phyloP scores from a whole-genome alignment of 1,140 invertebrate genomes.

The Pristionchus pacificus region DNA sequence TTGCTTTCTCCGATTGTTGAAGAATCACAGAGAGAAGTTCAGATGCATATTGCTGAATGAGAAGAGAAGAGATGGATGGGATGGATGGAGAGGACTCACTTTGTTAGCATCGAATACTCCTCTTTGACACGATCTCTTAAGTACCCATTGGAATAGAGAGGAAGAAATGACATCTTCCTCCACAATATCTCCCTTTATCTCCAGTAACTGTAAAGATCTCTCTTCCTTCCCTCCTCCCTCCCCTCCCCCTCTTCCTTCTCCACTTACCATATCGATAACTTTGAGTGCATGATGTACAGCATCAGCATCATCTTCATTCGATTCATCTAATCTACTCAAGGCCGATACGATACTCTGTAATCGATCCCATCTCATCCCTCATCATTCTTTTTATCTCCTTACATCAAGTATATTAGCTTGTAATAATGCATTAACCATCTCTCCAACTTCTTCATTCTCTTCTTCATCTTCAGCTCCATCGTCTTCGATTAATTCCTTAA shows the following conservation, averaged over 20 bases:
- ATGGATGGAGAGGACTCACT: too few relatives aligned
- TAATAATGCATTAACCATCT: neutral
- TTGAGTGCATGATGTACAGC: conserved; percentile 89
- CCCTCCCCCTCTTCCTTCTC: neutral
- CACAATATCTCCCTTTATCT: conserved; percentile 79
- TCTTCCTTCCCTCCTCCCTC: neutral
- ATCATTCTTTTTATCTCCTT: too few relatives aligned
- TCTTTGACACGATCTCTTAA: conserved; percentile 73
- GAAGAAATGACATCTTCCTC: conserved; percentile 64
- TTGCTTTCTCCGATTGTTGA: conserved; percentile 76
- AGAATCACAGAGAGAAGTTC: conserved; percentile 92
- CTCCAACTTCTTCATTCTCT: neutral
- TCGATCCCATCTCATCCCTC: conserved; percentile 81
- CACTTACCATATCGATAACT: conserved; percentile 48
- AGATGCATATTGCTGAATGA: conserved; percentile 75
- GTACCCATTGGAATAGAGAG: conserved; percentile 77
- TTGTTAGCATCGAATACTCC: conserved; percentile 91
- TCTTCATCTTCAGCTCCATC: neutral
- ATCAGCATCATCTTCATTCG: conserved; percentile 86
- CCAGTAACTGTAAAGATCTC: conserved; percentile 60
- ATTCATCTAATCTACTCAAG: conserved; percentile 85
- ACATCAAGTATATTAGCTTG: too few relatives aligned
- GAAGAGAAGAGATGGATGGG: too few relatives aligned
- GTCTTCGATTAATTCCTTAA: neutral
- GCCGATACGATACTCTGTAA: conserved; percentile 82